These are phyloP conservation scores for Geococcyx californianus DNA, from an alignment of 2,113 vertebrate genomes.

Conservation along the genomic window DNA sequence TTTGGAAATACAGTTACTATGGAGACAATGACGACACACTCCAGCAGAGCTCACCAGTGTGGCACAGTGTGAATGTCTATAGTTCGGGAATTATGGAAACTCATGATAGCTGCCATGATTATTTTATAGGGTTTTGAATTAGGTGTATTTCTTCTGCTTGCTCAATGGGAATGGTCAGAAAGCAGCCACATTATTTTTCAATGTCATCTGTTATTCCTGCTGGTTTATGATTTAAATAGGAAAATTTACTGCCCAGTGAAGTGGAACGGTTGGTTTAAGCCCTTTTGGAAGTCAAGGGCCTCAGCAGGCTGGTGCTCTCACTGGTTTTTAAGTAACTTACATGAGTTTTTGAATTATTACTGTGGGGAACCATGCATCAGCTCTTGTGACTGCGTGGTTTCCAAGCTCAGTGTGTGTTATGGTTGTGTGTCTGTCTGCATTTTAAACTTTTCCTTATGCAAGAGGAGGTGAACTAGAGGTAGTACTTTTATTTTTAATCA, in stretches of 20 bases:
- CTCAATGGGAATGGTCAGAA: rapidly evolving
- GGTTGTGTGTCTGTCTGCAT: rapidly evolving
- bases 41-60: neutral
- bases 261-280: rapidly evolving
- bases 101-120: neutral
- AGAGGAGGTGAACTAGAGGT: too few species aligned
- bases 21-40: neutral
- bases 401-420: rapidly evolving
- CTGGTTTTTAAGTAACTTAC: neutral
- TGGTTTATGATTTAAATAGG: neutral
- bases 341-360: neutral
- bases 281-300: neutral
- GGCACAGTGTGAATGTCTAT: neutral
- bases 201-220: neutral
- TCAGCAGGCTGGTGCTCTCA: neutral
- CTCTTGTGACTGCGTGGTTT: rapidly evolving
- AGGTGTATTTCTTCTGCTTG: neutral
- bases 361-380: rapidly evolving
- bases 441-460: neutral
- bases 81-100: neutral
- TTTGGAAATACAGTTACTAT: constrained; percentile 35
- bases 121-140: neutral
- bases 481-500: rapidly evolving
- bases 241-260: neutral
- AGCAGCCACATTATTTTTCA: neutral